Evolutionary conservation across 1,140 invertebrate genomes (phyloP).

Genomic region (Hesperophylax magnus): DNA sequence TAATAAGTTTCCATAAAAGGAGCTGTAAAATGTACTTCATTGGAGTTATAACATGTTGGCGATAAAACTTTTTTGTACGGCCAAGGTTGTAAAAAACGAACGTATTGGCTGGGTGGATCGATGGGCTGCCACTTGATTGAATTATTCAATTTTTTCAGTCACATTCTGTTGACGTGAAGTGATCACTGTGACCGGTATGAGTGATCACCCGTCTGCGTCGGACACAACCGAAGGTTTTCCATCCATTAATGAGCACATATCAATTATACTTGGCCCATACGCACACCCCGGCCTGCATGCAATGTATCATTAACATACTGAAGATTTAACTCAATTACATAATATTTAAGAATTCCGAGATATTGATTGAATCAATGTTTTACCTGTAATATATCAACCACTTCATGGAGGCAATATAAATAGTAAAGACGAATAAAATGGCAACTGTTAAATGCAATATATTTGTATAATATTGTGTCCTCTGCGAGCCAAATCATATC

Average conservation of each 20-base stretch:
- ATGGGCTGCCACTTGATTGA: constrained; percentile 28
- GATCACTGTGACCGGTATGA: constrained; percentile 51
- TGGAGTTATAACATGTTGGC: neutral
- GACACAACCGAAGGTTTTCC: constrained; percentile 47
- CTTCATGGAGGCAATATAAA: too few species aligned
- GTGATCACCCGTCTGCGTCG: constrained; percentile 49
- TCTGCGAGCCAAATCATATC: too few species aligned
- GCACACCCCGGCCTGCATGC: too few species aligned
- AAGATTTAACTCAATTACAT: too few species aligned
- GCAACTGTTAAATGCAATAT: too few species aligned
- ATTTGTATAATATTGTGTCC: too few species aligned
- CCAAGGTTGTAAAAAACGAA: neutral
- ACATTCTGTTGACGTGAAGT: constrained; percentile 50
- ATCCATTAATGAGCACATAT: constrained; percentile 53
- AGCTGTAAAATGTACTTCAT: neutral
- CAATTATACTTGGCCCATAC: constrained; percentile 43
- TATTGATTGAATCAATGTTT: too few species aligned
- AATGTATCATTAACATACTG: too few species aligned
- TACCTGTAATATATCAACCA: too few species aligned
- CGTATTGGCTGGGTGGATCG: neutral
- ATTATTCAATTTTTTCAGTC: constrained; percentile 40
- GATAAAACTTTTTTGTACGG: constrained; percentile 5
- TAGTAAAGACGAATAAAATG: too few species aligned
- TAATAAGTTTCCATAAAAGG: too few species aligned
- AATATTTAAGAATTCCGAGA: too few species aligned